Percentiles rank a stretch among this genome's conserved stretches.
phyloP scores from a whole-genome alignment of 2,113 vertebrate species.

The Odobenus rosmarus region DNA sequence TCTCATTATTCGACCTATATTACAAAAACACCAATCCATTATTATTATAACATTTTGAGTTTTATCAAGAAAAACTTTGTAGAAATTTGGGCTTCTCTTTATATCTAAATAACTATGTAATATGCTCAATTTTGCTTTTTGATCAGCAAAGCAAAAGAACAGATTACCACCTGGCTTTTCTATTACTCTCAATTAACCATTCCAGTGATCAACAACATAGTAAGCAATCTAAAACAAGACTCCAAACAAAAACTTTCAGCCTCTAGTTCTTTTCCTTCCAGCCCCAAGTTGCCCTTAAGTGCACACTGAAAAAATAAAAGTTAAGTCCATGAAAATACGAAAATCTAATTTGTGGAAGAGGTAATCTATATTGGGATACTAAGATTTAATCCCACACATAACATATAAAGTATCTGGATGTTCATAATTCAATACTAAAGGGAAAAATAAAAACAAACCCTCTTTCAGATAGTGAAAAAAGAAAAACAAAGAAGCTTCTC shows the following conservation, averaged over 20 bases:
- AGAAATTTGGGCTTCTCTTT: conserved; percentile 20
- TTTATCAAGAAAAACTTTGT: not conserved
- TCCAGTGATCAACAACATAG: not conserved
- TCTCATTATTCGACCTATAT: not conserved
- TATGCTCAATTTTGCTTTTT: conserved; percentile 10
- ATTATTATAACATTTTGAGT: conserved; percentile 2
- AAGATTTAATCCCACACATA: not conserved
- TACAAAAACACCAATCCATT: conserved; percentile 19
- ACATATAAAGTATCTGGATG: not conserved
- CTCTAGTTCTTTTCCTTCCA: not conserved
- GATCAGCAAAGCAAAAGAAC: not conserved
- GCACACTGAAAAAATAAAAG: conserved; percentile 7
- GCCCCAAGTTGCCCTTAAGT: not conserved
- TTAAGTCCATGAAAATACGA: conserved; percentile 7
- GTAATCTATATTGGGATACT: not conserved
- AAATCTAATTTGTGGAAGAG: conserved; percentile 33
- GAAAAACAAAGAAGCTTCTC: not conserved
- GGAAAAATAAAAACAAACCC: conserved; percentile 34
- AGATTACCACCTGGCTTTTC: not conserved
- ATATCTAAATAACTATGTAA: conserved; percentile 10
- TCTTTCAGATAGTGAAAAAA: conserved; percentile 21
- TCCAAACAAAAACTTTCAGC: not conserved
- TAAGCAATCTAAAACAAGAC: conserved; percentile 13
- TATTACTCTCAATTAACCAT: not conserved
- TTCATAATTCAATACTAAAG: conserved; percentile 28